Conservation (phyloP, 2,113 vertebrate genomes). For the Synchiropus splendidus region DNA sequence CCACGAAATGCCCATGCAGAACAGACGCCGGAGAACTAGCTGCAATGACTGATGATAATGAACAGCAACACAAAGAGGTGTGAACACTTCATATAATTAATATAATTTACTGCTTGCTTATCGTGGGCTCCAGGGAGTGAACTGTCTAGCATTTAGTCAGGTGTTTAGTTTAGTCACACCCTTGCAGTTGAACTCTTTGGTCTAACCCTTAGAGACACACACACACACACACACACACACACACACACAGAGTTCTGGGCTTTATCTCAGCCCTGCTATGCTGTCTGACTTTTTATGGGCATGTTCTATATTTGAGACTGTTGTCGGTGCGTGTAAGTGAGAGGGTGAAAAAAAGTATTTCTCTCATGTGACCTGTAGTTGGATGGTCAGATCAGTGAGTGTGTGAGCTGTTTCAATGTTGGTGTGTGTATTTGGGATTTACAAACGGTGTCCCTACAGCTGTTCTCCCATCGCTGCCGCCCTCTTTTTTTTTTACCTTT, state of each 20-base stretch:
- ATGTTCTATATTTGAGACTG: conserved; percentile 98
- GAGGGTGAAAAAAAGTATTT: conserved; percentile 33
- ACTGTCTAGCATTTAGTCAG: no score
- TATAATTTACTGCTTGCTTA: no score
- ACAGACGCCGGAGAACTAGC: no score
- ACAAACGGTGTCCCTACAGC: conserved; percentile 1
- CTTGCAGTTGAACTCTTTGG: no score
- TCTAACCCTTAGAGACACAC: conserved; percentile 24
- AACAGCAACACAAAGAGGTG: no score
- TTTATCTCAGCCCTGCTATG: conserved; percentile 49
- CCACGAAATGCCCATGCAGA: no score
- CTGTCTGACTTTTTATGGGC: conserved; percentile 97
- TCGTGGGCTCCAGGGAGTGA: no score
- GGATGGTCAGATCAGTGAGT: conserved; percentile 22
- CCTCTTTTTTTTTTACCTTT: not conserved
- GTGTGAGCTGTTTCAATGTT: not conserved
- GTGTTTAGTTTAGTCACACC: no score
- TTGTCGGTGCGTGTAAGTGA: conserved; percentile 65
- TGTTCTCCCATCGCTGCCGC: not conserved
- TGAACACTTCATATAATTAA: no score
- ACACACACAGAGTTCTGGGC: conserved; percentile 40
- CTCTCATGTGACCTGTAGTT: conserved; percentile 30
- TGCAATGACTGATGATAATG: no score
- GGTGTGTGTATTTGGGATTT: conserved; percentile 4
- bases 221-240: conserved; percentile 14